These are phyloP conservation scores for Miichthys miiuy DNA, from an alignment of 2,797 vertebrate genomes.

Conservation along the genomic window DNA sequence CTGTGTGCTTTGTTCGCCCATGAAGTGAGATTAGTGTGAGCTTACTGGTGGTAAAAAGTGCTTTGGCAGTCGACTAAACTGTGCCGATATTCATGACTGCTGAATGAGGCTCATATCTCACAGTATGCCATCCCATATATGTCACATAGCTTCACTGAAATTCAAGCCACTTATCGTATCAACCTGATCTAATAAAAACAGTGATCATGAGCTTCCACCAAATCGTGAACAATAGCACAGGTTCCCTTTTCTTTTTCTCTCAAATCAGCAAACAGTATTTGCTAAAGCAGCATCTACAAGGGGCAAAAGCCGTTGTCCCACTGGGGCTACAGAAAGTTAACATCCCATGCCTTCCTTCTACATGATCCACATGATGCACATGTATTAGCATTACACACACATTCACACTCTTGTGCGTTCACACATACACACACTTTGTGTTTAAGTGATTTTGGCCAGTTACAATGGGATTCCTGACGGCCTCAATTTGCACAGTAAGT, in stretches of 20 bases:
- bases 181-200: constrained; percentile 3
- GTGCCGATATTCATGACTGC: constrained; percentile 31
- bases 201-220: background rate
- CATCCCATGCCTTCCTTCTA: constrained; percentile 52
- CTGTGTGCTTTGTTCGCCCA: constrained; percentile 48
- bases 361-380: constrained; percentile 42
- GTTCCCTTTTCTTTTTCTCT: constrained; percentile 1
- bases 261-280: constrained; percentile 20
- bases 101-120: constrained; percentile 17
- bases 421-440: constrained; percentile 17
- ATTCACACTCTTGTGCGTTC: background rate
- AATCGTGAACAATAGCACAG: constrained; percentile 12
- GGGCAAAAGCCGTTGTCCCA: no score
- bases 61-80: constrained; percentile 27
- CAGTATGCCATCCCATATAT: constrained; percentile 6
- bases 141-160: background rate
- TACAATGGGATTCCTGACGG: constrained; percentile 77
- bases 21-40: constrained; percentile 54
- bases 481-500: constrained; percentile 77
- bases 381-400: constrained; percentile 20
- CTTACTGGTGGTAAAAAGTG: constrained; percentile 40
- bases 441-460: constrained; percentile 61
- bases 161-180: background rate
- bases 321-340: constrained; percentile 49
- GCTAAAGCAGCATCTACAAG: constrained; percentile 6